Evolutionary conservation across 2,797 vertebrate genomes (phyloP), one percentile per base, ranked within the genome.

Genomic region (Neomorphus geoffroyi): DNA sequence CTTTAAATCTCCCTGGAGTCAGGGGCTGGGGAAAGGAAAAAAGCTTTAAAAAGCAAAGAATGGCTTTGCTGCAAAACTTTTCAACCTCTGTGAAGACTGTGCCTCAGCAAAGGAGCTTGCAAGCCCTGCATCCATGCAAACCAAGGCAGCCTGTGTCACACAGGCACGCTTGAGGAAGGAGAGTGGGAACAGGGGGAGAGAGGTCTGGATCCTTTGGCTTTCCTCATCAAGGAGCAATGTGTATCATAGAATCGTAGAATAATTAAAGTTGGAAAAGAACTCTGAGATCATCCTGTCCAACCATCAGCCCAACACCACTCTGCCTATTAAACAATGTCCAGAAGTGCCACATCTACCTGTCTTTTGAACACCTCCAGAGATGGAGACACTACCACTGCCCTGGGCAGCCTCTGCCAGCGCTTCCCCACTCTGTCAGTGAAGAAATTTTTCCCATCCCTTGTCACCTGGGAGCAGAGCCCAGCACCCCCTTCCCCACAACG

Each of bases 21-120:
- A 30, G 30, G 30, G 30, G 53, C 70, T 66, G 22, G 67, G 35
- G 56, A 77, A 73, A 66, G 15, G 27, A n/a, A 12, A 7, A 72
- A 45, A 39, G 30, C 33, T 77, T 61, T 60, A 7, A 60, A 75
- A 85, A 94, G 41, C 39, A 56, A 66, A 85, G 69, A 70, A 54
- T 11, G 27, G 21, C 37, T 83, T 89, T 2, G 0, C 54, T 5
- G 0, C 3, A 0, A 27, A 74, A 50, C 39, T 46, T 71, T n/a
- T 46, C 27, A 46, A 2, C 27, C 56, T 37, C 8, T 18, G 14
- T 5, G 3, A 28, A 66, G 79, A 28, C 45, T 43, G 37, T 37
- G 15, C 61, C 53, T 69, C 23, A 18, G 65, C 39, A 27, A 32
- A 64, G 28, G 11, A 15, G 30, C 51, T 18, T 12, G 32, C 41